Conservation (phyloP, 2,888 invertebrate genomes). For the Athalia rosae region DNA sequence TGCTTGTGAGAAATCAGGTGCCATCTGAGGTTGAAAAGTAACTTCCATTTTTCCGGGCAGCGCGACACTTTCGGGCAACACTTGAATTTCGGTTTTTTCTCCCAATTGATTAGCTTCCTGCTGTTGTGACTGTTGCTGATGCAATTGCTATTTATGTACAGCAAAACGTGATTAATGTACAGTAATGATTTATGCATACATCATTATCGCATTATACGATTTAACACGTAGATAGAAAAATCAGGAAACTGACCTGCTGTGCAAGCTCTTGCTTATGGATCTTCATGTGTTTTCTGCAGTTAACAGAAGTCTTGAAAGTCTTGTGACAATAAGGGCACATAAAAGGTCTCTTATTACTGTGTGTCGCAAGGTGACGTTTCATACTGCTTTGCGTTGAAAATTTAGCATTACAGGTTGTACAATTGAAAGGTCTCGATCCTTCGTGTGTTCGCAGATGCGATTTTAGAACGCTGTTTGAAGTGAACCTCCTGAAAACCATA, state of each 20-base stretch:
- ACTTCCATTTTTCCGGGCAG: slow-evolving; percentile 58
- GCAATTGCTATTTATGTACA: slow-evolving; percentile 59
- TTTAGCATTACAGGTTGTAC: slow-evolving; percentile 74
- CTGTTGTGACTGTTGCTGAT: slow-evolving; percentile 58
- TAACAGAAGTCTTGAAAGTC: slow-evolving; percentile 73
- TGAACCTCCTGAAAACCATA: slow-evolving; percentile 74
- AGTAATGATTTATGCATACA: not conserved
- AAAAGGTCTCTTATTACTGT: slow-evolving; percentile 72
- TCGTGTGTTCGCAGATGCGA: slow-evolving; percentile 76
- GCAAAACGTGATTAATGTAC: not conserved
- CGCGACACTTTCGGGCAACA: slow-evolving; percentile 55
- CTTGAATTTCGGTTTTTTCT: slow-evolving; percentile 30
- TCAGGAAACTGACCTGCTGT: slow-evolving; percentile 61
- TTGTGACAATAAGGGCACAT: slow-evolving; percentile 72
- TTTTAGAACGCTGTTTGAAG: slow-evolving; percentile 76
- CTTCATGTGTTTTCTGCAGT: slow-evolving; percentile 81
- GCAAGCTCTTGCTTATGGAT: slow-evolving; percentile 77
- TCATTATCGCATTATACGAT: not conserved
- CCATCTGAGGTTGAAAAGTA: slow-evolving; percentile 61
- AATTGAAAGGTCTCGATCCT: slow-evolving; percentile 74
- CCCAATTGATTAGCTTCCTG: slow-evolving; percentile 24
- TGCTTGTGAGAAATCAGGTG: slow-evolving; percentile 59
- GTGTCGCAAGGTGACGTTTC: slow-evolving; percentile 71
- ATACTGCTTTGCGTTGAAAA: slow-evolving; percentile 72
- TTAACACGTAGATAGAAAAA: slow-evolving; percentile 14